Evolutionary conservation across 2,888 invertebrate species (phyloP), one percentile per base, ranked within the genome.

Genomic region (Meteorus colon): DNA sequence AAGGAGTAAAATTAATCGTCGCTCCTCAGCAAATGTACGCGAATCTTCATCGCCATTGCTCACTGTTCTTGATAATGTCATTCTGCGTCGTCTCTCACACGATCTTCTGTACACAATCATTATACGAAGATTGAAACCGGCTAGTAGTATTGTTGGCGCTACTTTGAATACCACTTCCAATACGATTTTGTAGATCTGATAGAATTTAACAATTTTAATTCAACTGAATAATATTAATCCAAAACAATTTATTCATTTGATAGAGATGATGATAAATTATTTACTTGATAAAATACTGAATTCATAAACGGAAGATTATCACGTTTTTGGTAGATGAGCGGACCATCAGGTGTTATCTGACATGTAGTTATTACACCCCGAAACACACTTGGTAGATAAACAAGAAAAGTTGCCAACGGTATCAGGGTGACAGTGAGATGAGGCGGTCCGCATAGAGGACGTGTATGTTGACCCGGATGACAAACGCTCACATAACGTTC

Each of bases 401-500:
- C 90, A 75, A 93, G 86, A 84, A 94, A 92, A 4, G 95, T 94
- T 48, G 92, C 89, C 75, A 94, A 83, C 16, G 94, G 93, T 79
- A 94, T 93, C 74, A 94, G 90, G 66, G 91, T 91, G 65, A 94
- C 94, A 5, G 93, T 92, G 72, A 92, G 91, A 83, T 93, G 92
- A 19, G 93, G 93, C 4, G 93, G 92, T 51, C 94, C 93, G 87
- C 94, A 91, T 65, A 94, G 91, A 4, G 94, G 93, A 65, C 94
- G 90, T 19, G 93, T 92, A 81, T 93, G 92, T 78, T 85, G 86
- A 4, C 94, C 93, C 3, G 95, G 94, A 89, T 93, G 94, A 83
- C 95, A 95, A 6, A 95, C 94, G 77, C 94, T 94, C 45, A 94
- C 92, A 89, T 94, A 95, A 60, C 95, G 91, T 86, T 95, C 95